A percentile compares a stretch with the other conserved stretches of the same genome.
Conservation (phyloP, 2,113 vertebrate genomes). For the Elachura formosa region DNA sequence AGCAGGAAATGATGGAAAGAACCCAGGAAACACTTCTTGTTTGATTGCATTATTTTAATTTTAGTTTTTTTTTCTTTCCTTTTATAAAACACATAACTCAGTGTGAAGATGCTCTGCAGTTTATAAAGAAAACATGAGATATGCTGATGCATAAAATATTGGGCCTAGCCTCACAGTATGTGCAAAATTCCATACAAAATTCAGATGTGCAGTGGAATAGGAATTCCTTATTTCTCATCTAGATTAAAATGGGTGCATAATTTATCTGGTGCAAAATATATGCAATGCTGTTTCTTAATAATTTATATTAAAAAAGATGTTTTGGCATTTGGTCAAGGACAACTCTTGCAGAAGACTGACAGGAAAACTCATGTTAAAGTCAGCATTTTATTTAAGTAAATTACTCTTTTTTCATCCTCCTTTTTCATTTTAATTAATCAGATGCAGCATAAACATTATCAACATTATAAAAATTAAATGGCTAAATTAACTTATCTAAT, state of each 20-base stretch:
- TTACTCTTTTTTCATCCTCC: rapidly evolving
- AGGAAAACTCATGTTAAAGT: neutral
- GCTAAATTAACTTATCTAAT: neutral
- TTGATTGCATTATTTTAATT: conserved; percentile 12
- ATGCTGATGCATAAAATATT: conserved; percentile 62
- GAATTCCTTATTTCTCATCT: conserved; percentile 5
- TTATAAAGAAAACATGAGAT: conserved; percentile 67
- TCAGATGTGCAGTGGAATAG: conserved; percentile 17
- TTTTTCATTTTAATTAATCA: neutral
- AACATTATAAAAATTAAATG: neutral
- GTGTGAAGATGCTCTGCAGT: conserved; percentile 27
- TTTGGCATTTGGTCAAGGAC: conserved; percentile 39
- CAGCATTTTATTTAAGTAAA: neutral
- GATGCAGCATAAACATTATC: neutral
- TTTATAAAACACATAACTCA: conserved; percentile 24
- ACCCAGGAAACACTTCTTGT: neutral
- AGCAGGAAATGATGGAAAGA: rapidly evolving
- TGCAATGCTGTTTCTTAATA: conserved; percentile 46
- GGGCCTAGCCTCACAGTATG: conserved; percentile 24
- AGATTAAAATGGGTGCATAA: conserved; percentile 59
- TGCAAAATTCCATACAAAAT: conserved; percentile 57
- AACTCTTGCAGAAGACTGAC: neutral
- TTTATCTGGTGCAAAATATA: conserved; percentile 50
- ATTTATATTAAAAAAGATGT: conserved; percentile 38
- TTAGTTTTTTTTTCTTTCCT: neutral